A percentile compares a stretch with the other conserved stretches of the same genome.
phyloP scores from a whole-genome alignment of 2,888 invertebrate species.

The Spisula subtruncata region DNA sequence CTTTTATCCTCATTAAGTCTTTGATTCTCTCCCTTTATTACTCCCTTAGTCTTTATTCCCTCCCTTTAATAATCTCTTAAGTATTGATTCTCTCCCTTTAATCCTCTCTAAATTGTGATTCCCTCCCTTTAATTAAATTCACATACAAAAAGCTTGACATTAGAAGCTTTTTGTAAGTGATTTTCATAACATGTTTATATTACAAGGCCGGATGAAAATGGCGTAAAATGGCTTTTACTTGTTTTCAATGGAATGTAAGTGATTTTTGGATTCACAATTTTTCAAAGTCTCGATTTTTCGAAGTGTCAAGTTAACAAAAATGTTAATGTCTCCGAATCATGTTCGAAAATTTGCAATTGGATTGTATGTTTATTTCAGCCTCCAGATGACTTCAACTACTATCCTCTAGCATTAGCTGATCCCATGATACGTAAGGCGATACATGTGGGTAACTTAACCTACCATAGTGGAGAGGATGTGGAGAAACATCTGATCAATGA shows the following conservation, averaged over 20 bases:
- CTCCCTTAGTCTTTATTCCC: background rate
- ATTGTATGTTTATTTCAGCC: conserved; percentile 75
- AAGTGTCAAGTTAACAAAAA: too few species aligned
- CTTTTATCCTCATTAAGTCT: background rate
- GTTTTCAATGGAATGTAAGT: too few species aligned
- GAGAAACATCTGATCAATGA: conserved; percentile 92
- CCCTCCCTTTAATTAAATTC: too few species aligned
- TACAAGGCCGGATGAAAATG: too few species aligned
- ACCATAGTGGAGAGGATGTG: conserved; percentile 89
- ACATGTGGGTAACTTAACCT: conserved; percentile 94
- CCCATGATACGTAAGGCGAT: conserved; percentile 91
- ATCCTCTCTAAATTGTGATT: background rate
- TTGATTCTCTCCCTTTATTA: background rate
- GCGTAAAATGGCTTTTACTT: too few species aligned
- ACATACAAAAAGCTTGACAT: too few species aligned
- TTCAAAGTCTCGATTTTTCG: too few species aligned
- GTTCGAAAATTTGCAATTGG: too few species aligned
- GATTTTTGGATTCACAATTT: too few species aligned
- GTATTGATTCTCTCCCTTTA: background rate
- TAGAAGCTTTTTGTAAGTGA: too few species aligned
- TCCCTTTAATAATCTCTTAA: background rate
- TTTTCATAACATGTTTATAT: too few species aligned
- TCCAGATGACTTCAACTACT: conserved; percentile 81
- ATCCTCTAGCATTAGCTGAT: conserved; percentile 83
- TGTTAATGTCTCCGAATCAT: too few species aligned